Evolutionary conservation across 2,888 invertebrate species (phyloP).

Genomic region (Lepidocyrtoides sp.): DNA sequence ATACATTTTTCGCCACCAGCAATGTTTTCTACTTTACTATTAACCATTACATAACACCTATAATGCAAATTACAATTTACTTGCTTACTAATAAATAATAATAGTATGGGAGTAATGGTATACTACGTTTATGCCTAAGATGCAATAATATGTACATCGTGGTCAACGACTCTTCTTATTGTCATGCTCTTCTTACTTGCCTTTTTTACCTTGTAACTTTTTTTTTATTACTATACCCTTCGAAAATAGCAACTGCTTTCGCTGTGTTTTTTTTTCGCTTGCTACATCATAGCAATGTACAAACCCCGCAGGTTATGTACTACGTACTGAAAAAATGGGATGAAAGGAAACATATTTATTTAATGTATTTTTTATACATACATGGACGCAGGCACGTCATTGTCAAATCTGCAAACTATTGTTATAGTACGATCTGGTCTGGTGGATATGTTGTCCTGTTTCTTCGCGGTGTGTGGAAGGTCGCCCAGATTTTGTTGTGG

Average conservation of each 20-base stretch:
- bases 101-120: not conserved
- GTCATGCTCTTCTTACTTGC: conserved; percentile 25
- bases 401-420: not conserved
- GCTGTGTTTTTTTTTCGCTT: not conserved
- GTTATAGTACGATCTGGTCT: not conserved
- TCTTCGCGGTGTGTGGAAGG: conserved; percentile 60
- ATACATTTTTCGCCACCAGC: conserved; percentile 38
- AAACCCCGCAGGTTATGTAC: conserved; percentile 14
- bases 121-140: not conserved
- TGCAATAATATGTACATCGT: not conserved
- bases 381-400: not conserved
- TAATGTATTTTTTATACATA: conserved; percentile 24
- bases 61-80: conserved; percentile 15
- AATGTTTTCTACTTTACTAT: not conserved
- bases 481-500: conserved; percentile 78
- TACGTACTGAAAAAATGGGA: too few species aligned
- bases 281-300: not conserved
- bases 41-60: conserved; percentile 35
- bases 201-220: conserved; percentile 52
- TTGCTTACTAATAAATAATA: not conserved
- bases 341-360: conserved; percentile 28
- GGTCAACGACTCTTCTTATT: conserved; percentile 75
- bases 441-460: conserved; percentile 1
- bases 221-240: conserved; percentile 4
- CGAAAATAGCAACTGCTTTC: conserved; percentile 11